Percentiles rank a stretch among this genome's conserved stretches.
These are phyloP conservation scores for Okamejei kenojei DNA, from an alignment of 2,797 vertebrate genomes.

Conservation along the genomic window DNA sequence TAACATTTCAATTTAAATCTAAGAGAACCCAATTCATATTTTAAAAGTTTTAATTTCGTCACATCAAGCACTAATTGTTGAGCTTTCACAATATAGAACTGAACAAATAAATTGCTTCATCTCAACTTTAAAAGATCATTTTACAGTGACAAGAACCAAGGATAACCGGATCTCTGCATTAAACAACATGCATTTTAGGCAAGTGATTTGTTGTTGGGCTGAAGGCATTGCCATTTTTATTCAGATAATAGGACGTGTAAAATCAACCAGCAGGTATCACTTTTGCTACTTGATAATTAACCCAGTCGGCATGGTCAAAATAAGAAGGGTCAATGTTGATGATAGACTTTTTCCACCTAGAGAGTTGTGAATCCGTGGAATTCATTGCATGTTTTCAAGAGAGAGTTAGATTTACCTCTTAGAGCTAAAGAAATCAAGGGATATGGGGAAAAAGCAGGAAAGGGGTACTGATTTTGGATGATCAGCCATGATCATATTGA, in stretches of 20 bases:
- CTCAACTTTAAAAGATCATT: background rate
- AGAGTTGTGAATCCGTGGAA: no score
- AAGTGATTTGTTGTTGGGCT: background rate
- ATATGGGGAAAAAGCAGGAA: no score
- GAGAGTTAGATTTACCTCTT: no score
- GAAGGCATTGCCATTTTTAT: background rate
- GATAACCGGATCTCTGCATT: background rate
- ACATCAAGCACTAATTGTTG: background rate
- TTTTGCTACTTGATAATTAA: background rate
- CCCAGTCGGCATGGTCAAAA: background rate
- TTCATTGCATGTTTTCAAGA: no score
- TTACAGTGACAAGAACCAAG: background rate
- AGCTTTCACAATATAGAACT: background rate
- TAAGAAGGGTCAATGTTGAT: background rate
- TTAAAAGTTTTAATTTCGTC: background rate
- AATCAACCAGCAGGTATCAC: background rate
- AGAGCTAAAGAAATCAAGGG: no score
- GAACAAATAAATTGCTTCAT: background rate
- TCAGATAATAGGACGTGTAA: background rate
- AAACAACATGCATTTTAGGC: background rate
- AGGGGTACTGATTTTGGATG: no score
- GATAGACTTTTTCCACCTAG: background rate
- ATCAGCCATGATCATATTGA: no score
- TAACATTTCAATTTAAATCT: background rate
- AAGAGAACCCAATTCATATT: background rate